These are phyloP conservation scores for Centropus bengalensis DNA, from an alignment of 2,113 vertebrate genomes.

Conservation along the genomic window DNA sequence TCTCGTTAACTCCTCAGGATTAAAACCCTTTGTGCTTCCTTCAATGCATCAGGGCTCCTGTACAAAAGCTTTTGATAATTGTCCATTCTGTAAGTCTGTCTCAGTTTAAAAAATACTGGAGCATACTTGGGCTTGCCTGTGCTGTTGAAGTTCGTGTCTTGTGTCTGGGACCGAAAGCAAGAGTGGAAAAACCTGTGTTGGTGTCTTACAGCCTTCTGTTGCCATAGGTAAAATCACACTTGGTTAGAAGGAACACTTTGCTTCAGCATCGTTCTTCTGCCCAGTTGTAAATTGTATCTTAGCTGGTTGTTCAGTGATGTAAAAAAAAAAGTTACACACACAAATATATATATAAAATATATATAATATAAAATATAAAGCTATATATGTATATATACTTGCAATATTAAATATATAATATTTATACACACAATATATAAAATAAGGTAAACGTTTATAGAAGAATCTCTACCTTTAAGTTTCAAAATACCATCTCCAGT, in stretches of 20 bases:
- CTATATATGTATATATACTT: background rate
- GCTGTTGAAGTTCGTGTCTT: background rate
- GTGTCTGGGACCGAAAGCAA: background rate
- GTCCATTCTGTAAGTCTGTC: background rate
- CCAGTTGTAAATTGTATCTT: background rate
- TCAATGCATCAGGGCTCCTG: background rate
- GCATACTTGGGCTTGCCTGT: background rate
- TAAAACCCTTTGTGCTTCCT: background rate
- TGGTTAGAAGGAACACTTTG: background rate
- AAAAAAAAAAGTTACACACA: background rate
- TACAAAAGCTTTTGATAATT: background rate
- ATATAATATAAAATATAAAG: background rate
- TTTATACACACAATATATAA: no score
- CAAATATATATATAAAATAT: background rate
- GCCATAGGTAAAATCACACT: background rate
- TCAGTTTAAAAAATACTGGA: background rate
- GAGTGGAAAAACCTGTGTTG: background rate
- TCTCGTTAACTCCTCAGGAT: background rate
- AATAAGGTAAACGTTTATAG: background rate
- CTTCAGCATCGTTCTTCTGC: background rate
- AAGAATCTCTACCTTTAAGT: background rate
- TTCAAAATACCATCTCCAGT: background rate
- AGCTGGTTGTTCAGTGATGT: background rate
- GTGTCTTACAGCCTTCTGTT: background rate
- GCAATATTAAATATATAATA: no score